Conservation (phyloP, 2,888 invertebrate species). For the Pemphredon lugubris region DNA sequence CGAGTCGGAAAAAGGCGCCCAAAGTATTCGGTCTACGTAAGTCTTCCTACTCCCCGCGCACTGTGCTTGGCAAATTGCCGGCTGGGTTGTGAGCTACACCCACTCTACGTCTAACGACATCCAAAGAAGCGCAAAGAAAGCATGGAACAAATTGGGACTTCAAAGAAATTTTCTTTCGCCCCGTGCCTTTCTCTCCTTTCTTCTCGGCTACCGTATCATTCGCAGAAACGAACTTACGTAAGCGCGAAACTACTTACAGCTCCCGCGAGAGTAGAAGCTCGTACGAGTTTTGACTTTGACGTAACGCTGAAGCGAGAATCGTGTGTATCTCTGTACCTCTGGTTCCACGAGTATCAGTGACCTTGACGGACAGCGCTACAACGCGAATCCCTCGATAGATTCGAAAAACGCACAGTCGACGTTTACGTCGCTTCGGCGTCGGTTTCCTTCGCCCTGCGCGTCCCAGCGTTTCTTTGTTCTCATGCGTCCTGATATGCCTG, state of each 20-base stretch:
- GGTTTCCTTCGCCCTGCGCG: too few species aligned
- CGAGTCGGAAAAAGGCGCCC: constrained; percentile 42
- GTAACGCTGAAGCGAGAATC: too few species aligned
- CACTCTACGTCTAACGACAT: constrained; percentile 31
- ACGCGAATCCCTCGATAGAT: constrained; percentile 46
- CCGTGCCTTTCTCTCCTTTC: constrained; percentile 1
- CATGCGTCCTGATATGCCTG: too few species aligned
- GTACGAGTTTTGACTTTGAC: constrained; percentile 36
- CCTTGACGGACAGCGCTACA: constrained; percentile 44
- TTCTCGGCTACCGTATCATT: not conserved
- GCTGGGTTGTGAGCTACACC: constrained; percentile 45
- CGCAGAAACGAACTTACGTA: constrained; percentile 40
- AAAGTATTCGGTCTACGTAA: constrained; percentile 16
- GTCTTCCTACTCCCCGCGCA: constrained; percentile 36
- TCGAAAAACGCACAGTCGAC: constrained; percentile 16
- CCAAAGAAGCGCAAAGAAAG: constrained; percentile 34
- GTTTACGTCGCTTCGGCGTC: too few species aligned
- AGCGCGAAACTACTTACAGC: constrained; percentile 26
- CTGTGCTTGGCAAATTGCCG: constrained; percentile 67
- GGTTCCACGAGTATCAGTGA: constrained; percentile 31
- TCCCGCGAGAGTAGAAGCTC: constrained; percentile 1
- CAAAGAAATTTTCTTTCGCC: constrained; percentile 35
- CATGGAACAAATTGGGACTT: constrained; percentile 59
- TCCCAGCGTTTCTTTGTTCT: too few species aligned
- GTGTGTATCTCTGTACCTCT: constrained; percentile 4